Conservation (phyloP, 2,888 invertebrate genomes). For the Eupithecia insigniata region DNA sequence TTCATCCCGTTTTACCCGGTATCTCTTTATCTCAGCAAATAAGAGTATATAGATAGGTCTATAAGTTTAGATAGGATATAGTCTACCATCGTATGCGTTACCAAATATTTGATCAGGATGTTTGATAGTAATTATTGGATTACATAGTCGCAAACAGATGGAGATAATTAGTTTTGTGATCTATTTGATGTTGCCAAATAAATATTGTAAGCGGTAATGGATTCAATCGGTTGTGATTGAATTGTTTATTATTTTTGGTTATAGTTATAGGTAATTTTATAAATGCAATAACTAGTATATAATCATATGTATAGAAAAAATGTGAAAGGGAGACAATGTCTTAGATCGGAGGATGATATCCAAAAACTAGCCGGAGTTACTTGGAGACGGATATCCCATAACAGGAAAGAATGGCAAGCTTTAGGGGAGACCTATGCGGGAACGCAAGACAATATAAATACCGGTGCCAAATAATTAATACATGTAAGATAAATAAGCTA, state of each 20-base stretch:
- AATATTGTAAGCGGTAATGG: constrained; percentile 21
- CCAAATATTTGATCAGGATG: constrained; percentile 13
- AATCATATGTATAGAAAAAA: too few species aligned
- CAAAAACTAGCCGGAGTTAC: too few species aligned
- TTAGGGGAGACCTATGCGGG: too few species aligned
- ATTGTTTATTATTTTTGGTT: constrained; percentile 10
- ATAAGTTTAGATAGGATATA: neutral
- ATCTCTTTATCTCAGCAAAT: too few species aligned
- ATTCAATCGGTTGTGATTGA: constrained; percentile 21
- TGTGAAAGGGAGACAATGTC: too few species aligned
- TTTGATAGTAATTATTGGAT: constrained; percentile 23
- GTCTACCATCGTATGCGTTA: neutral
- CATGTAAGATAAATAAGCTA: too few species aligned
- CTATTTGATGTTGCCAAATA: constrained; percentile 21
- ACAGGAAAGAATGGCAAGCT: too few species aligned
- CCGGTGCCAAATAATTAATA: too few species aligned
- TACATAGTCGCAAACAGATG: constrained; percentile 18
- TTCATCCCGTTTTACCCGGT: too few species aligned
- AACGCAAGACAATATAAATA: too few species aligned
- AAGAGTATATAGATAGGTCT: neutral
- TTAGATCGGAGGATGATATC: too few species aligned
- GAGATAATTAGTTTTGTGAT: constrained; percentile 33
- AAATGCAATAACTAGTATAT: neutral
- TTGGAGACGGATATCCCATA: too few species aligned
- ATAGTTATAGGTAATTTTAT: neutral